Base-by-base conservation (phyloP, 2,113 vertebrate genomes). In the Cathartes aura region DNA sequence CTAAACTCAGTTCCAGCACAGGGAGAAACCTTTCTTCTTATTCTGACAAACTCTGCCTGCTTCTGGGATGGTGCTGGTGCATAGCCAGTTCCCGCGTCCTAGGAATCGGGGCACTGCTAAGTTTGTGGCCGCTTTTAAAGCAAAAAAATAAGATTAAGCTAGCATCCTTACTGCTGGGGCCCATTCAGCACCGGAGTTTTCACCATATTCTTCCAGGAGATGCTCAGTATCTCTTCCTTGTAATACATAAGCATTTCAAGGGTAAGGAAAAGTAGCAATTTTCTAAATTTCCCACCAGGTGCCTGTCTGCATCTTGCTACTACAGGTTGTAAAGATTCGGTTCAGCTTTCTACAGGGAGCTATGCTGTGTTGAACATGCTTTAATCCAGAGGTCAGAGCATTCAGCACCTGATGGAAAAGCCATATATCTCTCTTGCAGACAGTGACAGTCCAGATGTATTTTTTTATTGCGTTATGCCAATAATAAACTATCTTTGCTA, bases 401-500 rank as follows among this genome's bases (percentile, higher is more conserved):
- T 21, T 29, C 17, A 47, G 82, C 82, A 53, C 23, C 27, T 47
- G 74, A 32, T 27, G 72, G 66, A 53, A 74, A 11, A 55, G 27
- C 53, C 13, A 1, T 9, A 8, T 9, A 8, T 27, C 55, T 83
- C 63, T 66, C 63, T 2, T 16, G 56, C 87, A 88, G 21, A 12
- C 66, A 63, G 11, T 16, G 76, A 9, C 23, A 40, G 27, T 21
- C 50, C 81, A 88, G 79, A 18, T 58, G 27, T 38, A 5, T 40
- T 12, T 4, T 53, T 78, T 60, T 58, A 52, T 88, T 74, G 53
- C 52, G 8, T 29, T 11, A 3, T 47, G 19, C n/a, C 74, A 78
- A 78, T 82, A 75, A 63, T 75, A 84, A 96, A 36, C 26, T 42
- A n/a, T 43, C 56, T 67, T 71, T 82, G 89, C 81, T 93, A 92